Evolutionary conservation across 2,888 invertebrate genomes (phyloP), one percentile per base, ranked within the genome.

Genomic region (Drosophila mettleri): DNA sequence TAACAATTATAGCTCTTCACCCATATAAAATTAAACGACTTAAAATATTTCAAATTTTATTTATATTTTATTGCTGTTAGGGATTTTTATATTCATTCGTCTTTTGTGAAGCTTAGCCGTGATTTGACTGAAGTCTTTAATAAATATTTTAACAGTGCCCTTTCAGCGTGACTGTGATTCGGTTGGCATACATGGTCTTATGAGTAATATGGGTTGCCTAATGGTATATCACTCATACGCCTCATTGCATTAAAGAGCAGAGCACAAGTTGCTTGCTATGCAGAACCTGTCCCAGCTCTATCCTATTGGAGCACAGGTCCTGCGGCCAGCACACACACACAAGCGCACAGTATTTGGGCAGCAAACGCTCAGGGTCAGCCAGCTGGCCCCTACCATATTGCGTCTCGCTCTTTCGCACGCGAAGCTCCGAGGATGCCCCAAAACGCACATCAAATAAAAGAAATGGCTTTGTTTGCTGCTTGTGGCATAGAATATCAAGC

Each of bases 391-490:
- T 29, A 39, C 46, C 55, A 60, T 43, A 52, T 31, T 52, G 36
- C 14, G 67, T 29, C 34, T 31, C n/a, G n/a, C 7, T 24, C 12
- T 45, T 38, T 41, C 14, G 49, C 34, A 24, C 12, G 34, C 31
- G 27, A 39, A 39, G 20, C 36, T 31, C 31, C 48, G 45, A 45
- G 53, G 45, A 45, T 24, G 54, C 58, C 70, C 66, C 69, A 53
- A 80, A 86, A 83, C 84, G 86, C 75, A 86, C 84, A 78, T 86
- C 85, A 86, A 82, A 82, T 79, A 87, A 82, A 87, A 85, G 86
- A 83, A 83, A 87, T 87, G 88, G 80, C 88, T 85, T 82, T 82
- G 88, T 83, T 87, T 87, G 83, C 83, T 82, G 86, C 86, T 85
- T 74, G 80, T 85, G 83, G 80, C 88, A 79, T 87, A 72, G 86